These are phyloP conservation scores for Diabrotica undecimpunctata DNA, from an alignment of 1,140 invertebrate species.

Conservation along the genomic window DNA sequence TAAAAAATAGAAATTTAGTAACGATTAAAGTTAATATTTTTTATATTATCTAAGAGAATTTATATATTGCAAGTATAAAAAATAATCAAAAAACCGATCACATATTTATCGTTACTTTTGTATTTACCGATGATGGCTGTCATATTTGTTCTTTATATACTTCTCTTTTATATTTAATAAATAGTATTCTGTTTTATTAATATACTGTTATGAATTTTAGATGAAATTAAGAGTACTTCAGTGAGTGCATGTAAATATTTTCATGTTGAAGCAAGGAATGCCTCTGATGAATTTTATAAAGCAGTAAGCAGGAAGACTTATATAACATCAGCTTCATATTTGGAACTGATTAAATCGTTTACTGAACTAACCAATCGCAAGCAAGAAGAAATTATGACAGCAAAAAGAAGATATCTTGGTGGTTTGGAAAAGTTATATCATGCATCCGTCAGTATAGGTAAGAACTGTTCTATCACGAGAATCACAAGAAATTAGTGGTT, in stretches of 20 bases:
- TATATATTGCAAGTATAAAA: too few species aligned
- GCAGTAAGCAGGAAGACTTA: constrained; percentile 74
- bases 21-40: too few species aligned
- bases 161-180: not conserved
- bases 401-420: constrained; percentile 71
- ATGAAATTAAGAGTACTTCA: constrained; percentile 61
- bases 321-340: constrained; percentile 85
- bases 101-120: too few species aligned
- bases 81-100: too few species aligned
- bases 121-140: too few species aligned
- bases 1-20: too few species aligned
- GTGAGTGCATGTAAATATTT: constrained; percentile 84
- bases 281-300: constrained; percentile 63
- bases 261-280: constrained; percentile 68
- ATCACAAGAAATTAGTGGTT: not conserved
- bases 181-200: not conserved
- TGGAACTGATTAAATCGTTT: constrained; percentile 82
- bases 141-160: too few species aligned
- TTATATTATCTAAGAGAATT: too few species aligned
- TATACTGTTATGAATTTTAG: constrained; percentile 1
- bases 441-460: constrained; percentile 63
- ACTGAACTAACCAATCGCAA: constrained; percentile 71
- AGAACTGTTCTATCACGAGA: constrained; percentile 36
- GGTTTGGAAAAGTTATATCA: constrained; percentile 83
- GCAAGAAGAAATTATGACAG: constrained; percentile 72